These are phyloP conservation scores for Drosophila paulistorum DNA, from an alignment of 1,140 invertebrate species.

Conservation along the genomic window DNA sequence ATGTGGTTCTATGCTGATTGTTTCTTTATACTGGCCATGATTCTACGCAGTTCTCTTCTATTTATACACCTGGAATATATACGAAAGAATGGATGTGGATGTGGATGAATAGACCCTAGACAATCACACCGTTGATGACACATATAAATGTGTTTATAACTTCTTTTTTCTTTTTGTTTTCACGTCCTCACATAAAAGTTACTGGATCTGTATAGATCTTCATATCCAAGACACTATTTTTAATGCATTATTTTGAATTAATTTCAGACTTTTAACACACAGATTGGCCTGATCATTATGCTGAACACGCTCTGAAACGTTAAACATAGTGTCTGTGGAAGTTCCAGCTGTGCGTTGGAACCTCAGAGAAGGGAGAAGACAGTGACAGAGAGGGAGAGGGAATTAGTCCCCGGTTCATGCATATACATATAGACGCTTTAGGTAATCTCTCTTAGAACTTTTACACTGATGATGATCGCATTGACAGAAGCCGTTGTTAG, in stretches of 20 bases:
- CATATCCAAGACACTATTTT: conserved; percentile 47
- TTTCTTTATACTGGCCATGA: conserved; percentile 40
- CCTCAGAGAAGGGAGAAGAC: neutral
- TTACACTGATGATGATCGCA: conserved; percentile 5
- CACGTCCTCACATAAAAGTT: conserved; percentile 49
- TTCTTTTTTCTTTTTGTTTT: conserved; percentile 7
- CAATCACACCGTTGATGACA: conserved; percentile 48
- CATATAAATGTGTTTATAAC: conserved; percentile 63
- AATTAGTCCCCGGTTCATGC: no score
- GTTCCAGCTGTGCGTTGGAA: neutral
- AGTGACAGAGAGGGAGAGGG: neutral
- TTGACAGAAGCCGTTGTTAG: conserved; percentile 1
- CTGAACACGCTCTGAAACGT: conserved; percentile 49
- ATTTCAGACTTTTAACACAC: conserved; percentile 35
- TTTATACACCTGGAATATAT: conserved; percentile 62
- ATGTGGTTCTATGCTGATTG: conserved; percentile 32
- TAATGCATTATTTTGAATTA: conserved; percentile 65
- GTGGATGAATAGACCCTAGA: no score
- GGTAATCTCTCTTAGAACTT: conserved; percentile 5
- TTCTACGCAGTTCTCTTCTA: conserved; percentile 52
- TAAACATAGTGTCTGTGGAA: neutral
- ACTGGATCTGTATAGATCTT: conserved; percentile 30
- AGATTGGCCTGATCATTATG: conserved; percentile 47
- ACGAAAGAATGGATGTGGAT: conserved; percentile 16
- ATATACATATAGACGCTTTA: neutral